Conservation (phyloP, 2,888 invertebrate genomes). For the Drosophila nr. fundita region DNA sequence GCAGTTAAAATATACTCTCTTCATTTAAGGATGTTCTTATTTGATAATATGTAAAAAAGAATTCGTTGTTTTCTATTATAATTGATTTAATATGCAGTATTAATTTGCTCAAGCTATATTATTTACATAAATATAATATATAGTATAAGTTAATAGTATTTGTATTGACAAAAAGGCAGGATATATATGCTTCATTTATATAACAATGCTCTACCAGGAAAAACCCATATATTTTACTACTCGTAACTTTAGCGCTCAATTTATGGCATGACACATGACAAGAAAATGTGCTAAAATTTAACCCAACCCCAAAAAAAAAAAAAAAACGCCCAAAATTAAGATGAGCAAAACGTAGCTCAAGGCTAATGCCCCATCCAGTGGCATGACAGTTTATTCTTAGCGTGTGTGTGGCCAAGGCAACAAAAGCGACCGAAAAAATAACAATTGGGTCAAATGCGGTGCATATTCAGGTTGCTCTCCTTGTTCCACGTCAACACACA, state of each 20-base stretch:
- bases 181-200: background rate
- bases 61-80: background rate
- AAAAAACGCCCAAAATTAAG: background rate
- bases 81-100: background rate
- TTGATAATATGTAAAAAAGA: background rate
- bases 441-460: conserved; percentile 58
- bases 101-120: background rate
- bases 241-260: conserved; percentile 10
- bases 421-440: conserved; percentile 24
- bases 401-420: conserved; percentile 61
- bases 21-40: background rate
- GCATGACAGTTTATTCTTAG: conserved; percentile 55
- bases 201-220: background rate
- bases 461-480: conserved; percentile 32
- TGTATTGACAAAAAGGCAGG: background rate
- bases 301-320: background rate
- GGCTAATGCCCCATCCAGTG: conserved; percentile 57
- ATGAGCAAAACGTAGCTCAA: conserved; percentile 31
- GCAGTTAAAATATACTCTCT: background rate
- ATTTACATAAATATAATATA: background rate
- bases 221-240: background rate
- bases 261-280: conserved; percentile 19
- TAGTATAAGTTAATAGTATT: background rate
- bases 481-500: conserved; percentile 6
- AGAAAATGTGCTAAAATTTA: conserved; percentile 13